Percentiles rank a stretch among this genome's conserved stretches.
phyloP scores from a whole-genome alignment of 2,113 vertebrate species.

The Syngnathus scovelli region DNA sequence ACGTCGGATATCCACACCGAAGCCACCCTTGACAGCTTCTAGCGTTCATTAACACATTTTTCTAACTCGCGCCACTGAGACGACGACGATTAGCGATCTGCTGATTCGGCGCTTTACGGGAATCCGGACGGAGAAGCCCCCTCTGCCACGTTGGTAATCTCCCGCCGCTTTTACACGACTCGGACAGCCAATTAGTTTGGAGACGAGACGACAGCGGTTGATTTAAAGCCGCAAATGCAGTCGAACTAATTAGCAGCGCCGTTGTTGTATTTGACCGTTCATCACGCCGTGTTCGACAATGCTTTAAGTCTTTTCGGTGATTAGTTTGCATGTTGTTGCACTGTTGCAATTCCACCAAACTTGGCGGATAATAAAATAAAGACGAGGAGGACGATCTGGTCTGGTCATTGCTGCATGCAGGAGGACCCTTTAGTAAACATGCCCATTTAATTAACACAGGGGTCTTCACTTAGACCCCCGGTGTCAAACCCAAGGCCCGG shows the following conservation, averaged over 20 bases:
- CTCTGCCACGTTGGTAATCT: not conserved
- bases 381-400: too few species aligned
- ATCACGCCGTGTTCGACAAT: not conserved
- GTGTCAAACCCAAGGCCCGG: too few species aligned
- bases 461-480: too few species aligned
- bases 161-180: not conserved
- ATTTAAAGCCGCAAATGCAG: not conserved
- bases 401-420: too few species aligned
- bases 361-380: too few species aligned
- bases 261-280: not conserved
- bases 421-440: too few species aligned
- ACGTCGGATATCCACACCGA: not conserved
- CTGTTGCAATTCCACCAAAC: too few species aligned
- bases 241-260: not conserved
- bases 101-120: not conserved
- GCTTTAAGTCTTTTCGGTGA: not conserved
- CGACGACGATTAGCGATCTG: not conserved
- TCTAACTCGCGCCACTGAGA: not conserved
- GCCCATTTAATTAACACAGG: too few species aligned
- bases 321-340: not conserved
- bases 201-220: slow-evolving; percentile 1
- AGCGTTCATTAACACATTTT: slow-evolving; percentile 2
- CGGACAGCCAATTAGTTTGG: slow-evolving; percentile 4
- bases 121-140: not conserved
- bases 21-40: not conserved